Evolutionary conservation across 35 echinoderm and acorn worm genomes (phyloP).

Genomic region (Patiria miniata): DNA sequence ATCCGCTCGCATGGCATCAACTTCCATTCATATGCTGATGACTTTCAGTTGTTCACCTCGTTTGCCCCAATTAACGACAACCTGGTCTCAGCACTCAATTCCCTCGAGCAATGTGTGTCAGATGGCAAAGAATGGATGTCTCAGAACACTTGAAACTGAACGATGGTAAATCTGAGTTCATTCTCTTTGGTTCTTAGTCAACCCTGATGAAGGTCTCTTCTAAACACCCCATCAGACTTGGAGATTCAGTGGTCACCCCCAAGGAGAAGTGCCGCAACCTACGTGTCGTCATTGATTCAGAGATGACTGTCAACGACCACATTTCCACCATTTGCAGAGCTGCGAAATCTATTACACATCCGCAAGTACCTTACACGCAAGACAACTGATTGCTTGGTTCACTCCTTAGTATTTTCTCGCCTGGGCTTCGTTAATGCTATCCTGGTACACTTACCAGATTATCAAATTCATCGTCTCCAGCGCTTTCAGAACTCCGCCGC

Average conservation of each 20-base stretch:
- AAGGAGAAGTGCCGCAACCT: neutral
- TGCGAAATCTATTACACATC: neutral
- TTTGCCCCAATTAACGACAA: neutral
- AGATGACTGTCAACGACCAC: neutral
- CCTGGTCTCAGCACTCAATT: neutral
- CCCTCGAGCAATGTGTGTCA: neutral
- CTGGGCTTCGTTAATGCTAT: neutral
- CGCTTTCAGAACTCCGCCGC: neutral
- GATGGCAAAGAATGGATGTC: conserved; percentile 10
- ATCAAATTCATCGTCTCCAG: neutral
- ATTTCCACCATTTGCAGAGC: neutral
- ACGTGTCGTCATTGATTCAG: neutral
- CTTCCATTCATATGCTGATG: neutral
- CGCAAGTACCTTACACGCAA: neutral
- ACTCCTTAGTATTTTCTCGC: neutral
- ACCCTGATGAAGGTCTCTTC: neutral
- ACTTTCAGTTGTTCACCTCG: neutral
- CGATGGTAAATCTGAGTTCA: neutral
- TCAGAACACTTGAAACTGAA: neutral
- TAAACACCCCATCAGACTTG: neutral
- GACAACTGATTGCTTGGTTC: conserved; percentile 1
- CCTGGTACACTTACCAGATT: neutral
- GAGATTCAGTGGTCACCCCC: neutral
- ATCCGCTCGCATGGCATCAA: neutral
- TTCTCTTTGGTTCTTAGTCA: neutral